Evolutionary conservation across 2,113 vertebrate species (phyloP).

Genomic region (Podarcis cretensis): DNA sequence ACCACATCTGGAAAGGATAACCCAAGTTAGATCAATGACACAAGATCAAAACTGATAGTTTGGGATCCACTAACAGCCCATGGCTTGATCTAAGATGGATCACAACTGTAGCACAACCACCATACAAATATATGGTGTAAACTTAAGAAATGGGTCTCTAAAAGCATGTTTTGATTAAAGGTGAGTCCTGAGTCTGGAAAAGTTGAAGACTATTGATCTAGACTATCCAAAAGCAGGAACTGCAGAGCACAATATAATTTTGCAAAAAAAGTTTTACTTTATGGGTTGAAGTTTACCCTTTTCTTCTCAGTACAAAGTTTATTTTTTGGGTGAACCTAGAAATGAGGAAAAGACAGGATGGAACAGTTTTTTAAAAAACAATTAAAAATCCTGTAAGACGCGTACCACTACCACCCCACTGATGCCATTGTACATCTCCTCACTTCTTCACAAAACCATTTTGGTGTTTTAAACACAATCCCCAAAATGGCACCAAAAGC

Average conservation of each 20-base stretch:
- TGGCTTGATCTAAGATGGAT: too few species aligned
- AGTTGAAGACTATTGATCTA: too few species aligned
- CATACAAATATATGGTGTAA: too few species aligned
- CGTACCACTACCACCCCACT: neutral
- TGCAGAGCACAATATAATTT: neutral
- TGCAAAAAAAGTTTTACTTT: neutral
- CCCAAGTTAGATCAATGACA: neutral
- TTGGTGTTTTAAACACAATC: neutral
- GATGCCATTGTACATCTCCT: neutral
- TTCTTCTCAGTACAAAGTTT: neutral
- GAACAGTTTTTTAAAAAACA: neutral
- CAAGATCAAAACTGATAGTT: neutral
- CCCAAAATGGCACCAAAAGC: too few species aligned
- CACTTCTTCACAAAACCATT: neutral
- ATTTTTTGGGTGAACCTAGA: too few species aligned
- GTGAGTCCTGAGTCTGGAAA: too few species aligned
- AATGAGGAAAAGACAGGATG: neutral
- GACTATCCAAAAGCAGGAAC: neutral
- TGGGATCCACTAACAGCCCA: too few species aligned
- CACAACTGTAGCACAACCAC: too few species aligned
- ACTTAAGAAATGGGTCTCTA: too few species aligned
- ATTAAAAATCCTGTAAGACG: too few species aligned
- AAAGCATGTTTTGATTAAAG: too few species aligned
- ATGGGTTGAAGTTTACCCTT: neutral
- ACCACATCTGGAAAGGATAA: neutral